These are phyloP conservation scores for Glyphotaelius pellucidus DNA, from an alignment of 2,888 invertebrate species.

Conservation along the genomic window DNA sequence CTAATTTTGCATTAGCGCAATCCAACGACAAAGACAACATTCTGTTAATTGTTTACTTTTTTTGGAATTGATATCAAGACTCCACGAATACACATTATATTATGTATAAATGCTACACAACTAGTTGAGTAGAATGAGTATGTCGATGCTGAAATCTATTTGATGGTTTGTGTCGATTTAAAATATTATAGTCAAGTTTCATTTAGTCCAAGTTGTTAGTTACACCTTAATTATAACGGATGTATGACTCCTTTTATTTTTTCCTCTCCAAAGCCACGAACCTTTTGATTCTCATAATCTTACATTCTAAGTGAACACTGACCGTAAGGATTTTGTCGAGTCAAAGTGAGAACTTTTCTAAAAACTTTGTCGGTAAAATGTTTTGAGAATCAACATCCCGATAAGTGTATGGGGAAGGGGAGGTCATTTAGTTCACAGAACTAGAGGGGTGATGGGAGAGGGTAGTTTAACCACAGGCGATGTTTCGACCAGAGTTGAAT, in stretches of 20 bases:
- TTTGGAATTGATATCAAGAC: no score
- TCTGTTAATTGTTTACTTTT: no score
- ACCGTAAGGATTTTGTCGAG: not conserved
- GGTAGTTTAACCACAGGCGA: not conserved
- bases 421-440: slow-evolving; percentile 22
- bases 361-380: not conserved
- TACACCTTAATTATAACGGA: not conserved
- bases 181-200: not conserved
- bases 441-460: not conserved
- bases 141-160: not conserved
- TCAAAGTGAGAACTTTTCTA: not conserved
- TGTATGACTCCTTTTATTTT: not conserved
- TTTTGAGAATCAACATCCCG: not conserved
- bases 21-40: no score
- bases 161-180: not conserved
- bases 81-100: not conserved
- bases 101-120: not conserved
- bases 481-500: not conserved
- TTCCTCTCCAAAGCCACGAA: no score
- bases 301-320: not conserved
- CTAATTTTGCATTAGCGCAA: no score
- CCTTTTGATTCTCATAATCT: no score
- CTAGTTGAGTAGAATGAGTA: not conserved
- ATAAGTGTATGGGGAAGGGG: not conserved
- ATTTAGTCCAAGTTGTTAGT: not conserved